Conservation (phyloP, 2,888 invertebrate species). For the Ceramica pisi region DNA sequence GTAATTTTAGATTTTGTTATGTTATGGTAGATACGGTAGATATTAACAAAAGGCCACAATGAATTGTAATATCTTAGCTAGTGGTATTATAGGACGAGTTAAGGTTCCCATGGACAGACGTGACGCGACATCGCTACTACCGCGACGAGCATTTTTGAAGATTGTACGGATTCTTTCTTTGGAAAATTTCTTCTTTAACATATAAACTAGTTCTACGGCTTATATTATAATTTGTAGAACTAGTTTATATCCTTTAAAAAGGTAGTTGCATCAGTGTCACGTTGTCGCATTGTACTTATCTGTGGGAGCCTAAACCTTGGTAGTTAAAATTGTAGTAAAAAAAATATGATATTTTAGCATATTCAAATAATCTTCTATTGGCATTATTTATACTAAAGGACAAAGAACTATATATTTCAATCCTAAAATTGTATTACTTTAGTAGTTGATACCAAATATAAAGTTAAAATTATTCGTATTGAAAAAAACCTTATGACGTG, state of each 20-base stretch:
- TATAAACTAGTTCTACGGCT: too few relatives aligned
- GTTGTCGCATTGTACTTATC: background rate
- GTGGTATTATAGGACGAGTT: background rate
- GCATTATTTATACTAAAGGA: constrained; percentile 20
- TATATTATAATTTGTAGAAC: background rate
- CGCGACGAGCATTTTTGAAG: too few relatives aligned
- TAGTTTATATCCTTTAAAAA: background rate
- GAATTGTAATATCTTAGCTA: constrained; percentile 3
- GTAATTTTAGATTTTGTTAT: constrained; percentile 11
- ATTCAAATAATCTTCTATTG: constrained; percentile 2
- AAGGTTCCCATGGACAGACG: background rate
- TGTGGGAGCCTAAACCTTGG: background rate
- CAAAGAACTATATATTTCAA: constrained; percentile 13
- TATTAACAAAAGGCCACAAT: constrained; percentile 5
- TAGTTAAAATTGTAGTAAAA: background rate
- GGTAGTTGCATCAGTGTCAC: too few relatives aligned
- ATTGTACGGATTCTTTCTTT: too few relatives aligned
- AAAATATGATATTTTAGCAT: background rate
- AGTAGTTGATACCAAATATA: constrained; percentile 55
- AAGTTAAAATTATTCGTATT: constrained; percentile 15
- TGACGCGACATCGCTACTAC: background rate
- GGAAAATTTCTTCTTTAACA: too few relatives aligned
- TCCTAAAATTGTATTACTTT: constrained; percentile 13
- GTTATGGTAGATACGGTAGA: too few relatives aligned
- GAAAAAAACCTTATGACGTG: background rate